Percentiles rank a stretch among this genome's conserved stretches.
These are phyloP conservation scores for Gambusia holbrooki DNA, from an alignment of 2,113 vertebrate species.

Conservation along the genomic window DNA sequence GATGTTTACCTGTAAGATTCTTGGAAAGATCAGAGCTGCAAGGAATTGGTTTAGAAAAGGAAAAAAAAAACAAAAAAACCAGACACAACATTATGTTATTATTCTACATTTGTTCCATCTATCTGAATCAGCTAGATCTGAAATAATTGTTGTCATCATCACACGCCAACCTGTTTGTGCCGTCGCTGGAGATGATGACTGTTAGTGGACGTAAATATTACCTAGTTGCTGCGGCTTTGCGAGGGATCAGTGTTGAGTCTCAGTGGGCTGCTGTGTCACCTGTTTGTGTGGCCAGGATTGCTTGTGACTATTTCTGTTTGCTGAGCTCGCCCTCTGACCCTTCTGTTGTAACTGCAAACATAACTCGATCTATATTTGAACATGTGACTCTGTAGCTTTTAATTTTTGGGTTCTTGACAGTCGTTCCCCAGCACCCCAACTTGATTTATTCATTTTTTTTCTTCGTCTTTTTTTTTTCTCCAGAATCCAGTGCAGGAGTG, in stretches of 20 bases:
- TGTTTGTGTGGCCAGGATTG: conserved; percentile 27
- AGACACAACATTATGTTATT: not conserved
- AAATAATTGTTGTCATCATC: not conserved
- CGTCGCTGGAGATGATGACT: not conserved
- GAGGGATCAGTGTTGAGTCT: conserved; percentile 10
- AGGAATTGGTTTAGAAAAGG: not conserved
- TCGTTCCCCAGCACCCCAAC: not conserved
- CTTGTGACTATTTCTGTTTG: conserved; percentile 34
- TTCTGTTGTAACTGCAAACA: conserved; percentile 34
- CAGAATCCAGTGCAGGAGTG: conserved; percentile 91
- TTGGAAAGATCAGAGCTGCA: conserved; percentile 4
- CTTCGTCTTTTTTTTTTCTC: not conserved
- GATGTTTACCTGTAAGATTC: not conserved
- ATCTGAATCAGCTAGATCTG: not conserved
- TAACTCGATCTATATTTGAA: not conserved
- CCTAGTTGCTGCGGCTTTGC: conserved; percentile 7
- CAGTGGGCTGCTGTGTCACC: conserved; percentile 23
- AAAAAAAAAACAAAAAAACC: not conserved
- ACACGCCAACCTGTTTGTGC: conserved; percentile 30
- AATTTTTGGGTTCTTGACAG: not conserved
- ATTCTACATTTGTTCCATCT: not conserved
- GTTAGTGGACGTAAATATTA: conserved; percentile 7
- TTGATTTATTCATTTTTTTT: not conserved
- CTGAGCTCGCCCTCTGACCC: conserved; percentile 15
- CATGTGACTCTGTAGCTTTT: not conserved